A percentile compares a stretch with the other conserved stretches of the same genome.
These are phyloP conservation scores for Elmis aenea DNA, from an alignment of 2,888 invertebrate species.

Conservation along the genomic window DNA sequence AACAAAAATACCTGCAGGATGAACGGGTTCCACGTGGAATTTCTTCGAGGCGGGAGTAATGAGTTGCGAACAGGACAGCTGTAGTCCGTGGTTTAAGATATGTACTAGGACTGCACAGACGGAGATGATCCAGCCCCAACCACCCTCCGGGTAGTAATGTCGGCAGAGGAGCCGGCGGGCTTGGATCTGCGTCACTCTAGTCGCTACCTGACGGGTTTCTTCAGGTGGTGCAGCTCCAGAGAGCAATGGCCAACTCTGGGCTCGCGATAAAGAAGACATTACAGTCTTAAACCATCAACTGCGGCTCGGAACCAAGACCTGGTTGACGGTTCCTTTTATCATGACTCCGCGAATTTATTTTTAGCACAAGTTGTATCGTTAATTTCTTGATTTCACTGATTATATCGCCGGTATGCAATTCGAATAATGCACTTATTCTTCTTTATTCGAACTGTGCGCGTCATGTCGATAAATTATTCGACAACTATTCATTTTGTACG, in stretches of 20 bases:
- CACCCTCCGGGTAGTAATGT: conserved; percentile 82
- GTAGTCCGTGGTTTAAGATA: conserved; percentile 69
- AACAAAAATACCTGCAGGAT: conserved; percentile 54
- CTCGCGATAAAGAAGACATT: conserved; percentile 48
- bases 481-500: conserved; percentile 8
- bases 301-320: conserved; percentile 1
- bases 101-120: conserved; percentile 69
- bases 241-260: conserved; percentile 51
- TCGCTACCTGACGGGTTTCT: conserved; percentile 41
- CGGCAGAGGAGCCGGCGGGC: conserved; percentile 62
- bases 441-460: conserved; percentile 8
- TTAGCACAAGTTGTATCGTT: conserved; percentile 7
- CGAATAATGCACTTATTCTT: conserved; percentile 8
- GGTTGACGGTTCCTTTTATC: conserved; percentile 9
- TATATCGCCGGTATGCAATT: conserved; percentile 10
- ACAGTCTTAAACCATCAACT: conserved; percentile 9
- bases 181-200: conserved; percentile 49
- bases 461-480: conserved; percentile 12
- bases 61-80: conserved; percentile 59
- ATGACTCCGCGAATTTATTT: conserved; percentile 9
- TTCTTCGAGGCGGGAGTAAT: conserved; percentile 59
- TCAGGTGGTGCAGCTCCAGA: conserved; percentile 50
- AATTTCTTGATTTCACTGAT: conserved; percentile 3
- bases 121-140: conserved; percentile 81
- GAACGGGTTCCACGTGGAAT: conserved; percentile 57